phyloP scores from a whole-genome alignment of 2,888 invertebrate genomes.

The Gnatocerus cornutus region DNA sequence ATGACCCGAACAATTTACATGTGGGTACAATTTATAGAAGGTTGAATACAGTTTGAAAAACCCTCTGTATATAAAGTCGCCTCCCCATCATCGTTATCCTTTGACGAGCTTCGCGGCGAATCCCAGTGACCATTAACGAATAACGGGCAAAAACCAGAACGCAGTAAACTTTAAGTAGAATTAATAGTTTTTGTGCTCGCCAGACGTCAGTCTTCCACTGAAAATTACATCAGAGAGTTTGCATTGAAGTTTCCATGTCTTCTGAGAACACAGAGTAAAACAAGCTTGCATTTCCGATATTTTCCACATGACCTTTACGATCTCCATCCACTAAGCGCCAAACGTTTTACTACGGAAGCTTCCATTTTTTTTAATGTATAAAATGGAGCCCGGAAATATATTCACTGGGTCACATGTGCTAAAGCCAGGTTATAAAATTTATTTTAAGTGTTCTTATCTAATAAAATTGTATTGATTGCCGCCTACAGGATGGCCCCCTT shows the following conservation, averaged over 20 bases:
- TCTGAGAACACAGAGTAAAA: constrained; percentile 20
- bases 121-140: constrained; percentile 27
- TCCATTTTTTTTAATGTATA: constrained; percentile 6
- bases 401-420: constrained; percentile 35
- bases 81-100: constrained; percentile 26
- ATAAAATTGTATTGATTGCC: constrained; percentile 38
- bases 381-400: not conserved
- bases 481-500: constrained; percentile 13
- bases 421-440: constrained; percentile 35
- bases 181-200: constrained; percentile 9
- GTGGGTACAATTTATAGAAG: not conserved
- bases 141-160: constrained; percentile 10
- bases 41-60: not conserved
- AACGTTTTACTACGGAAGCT: constrained; percentile 16
- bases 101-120: constrained; percentile 16
- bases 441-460: constrained; percentile 39
- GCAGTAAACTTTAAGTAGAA: constrained; percentile 17
- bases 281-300: constrained; percentile 8
- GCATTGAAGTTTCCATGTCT: constrained; percentile 1
- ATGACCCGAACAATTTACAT: no score
- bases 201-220: not conserved
- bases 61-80: constrained; percentile 25
- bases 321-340: constrained; percentile 6
- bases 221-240: constrained; percentile 1
- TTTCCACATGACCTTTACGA: constrained; percentile 18